Evolutionary conservation across 2,113 vertebrate genomes (phyloP), one percentile per base, ranked within the genome.

Genomic region (Eublepharis macularius): DNA sequence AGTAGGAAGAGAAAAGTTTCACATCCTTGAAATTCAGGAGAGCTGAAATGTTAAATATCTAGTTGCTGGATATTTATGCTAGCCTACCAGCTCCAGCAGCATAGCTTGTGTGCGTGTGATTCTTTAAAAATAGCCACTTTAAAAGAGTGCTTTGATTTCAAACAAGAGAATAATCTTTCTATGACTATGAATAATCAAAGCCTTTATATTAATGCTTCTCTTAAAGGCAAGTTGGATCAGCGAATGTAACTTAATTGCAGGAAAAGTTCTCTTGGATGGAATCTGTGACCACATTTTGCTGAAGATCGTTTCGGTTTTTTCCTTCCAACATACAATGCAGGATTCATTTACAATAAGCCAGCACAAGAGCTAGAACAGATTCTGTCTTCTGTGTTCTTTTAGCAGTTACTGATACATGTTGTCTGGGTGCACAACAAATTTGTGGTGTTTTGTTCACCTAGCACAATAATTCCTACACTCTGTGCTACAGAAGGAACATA

Each of bases 161-260:
- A 95, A 92, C 90, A 95, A 95, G 93, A 92, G 92, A 95, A 94
- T 95, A 93, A 92, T 94, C 92, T 96, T 95, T 95, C 94, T 97
- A 94, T 96, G 92, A 94, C 95, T 94, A 94, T 89, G 95, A 94
- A 96, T 96, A 96, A 96, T 96, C 95, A 93, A 94, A 94, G 91
- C 87, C 94, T 96, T 96, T 96, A 94, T 95, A 95, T 93, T 94
- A 95, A 96, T 93, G 82, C 84, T 93, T 92, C 91, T 94, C 96
- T 96, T 95, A 95, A 95, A 89, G 89, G 93, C 60, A 91, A 95
- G 94, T 95, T 94, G 95, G 94, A 95, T 96, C 94, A 95, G 95
- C 88, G 95, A 96, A 95, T 93, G 91, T 93, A 91, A 94, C 91
- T 94, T 96, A 96, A 96, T 97, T 96, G 95, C 92, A 96, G 96